Evolutionary conservation across 1,140 invertebrate species (phyloP), one percentile per base, ranked within the genome.

Genomic region (Antheraea mylitta): DNA sequence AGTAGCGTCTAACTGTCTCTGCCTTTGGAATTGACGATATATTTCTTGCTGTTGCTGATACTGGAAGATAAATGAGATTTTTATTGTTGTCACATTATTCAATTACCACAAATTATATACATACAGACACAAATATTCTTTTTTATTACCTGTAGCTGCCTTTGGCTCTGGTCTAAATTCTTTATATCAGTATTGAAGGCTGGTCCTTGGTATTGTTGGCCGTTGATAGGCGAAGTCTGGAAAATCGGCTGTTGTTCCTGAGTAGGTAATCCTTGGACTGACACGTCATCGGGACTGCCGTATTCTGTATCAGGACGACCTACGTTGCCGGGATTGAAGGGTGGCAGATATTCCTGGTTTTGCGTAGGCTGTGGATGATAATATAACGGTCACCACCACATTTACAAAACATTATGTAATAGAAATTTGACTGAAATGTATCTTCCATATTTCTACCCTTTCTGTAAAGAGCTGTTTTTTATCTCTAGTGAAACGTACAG

Each of bases 261-360:
- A 0, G 70, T 73, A 0, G 89, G 89, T 18, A 91, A 67, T 48
- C 88, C 88, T 71, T 92, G 89, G 38, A 92, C 89, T 13, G 88
- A 89, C 0, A 92, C 84, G 70, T 92, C 88, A 18, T 76, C 79
- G 7, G 85, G 78, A 19, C 37, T n/a, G 0, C 75, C 76, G 58
- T 81, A 78, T 53, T 86, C 78, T 61, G 72, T 66, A 10, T 16
- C 10, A 30, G 60, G 60, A 7, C 8, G 7, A 62, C 75, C 71
- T 5, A 72, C 72, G 6, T 48, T 74, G 19, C 63, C 11, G 3
- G 86, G 85, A 13, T 90, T 86, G 0, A 85, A 67, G 3, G 89
- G 86, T 37, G 85, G 89, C 0, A 89, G 70, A 65, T 90, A 91
- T 66, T 82, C 36, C 66, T 82, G 79, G 58, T 75, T 78, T 70